Evolutionary conservation across 2,113 vertebrate genomes (phyloP).

Genomic region (Poecilia latipinna): DNA sequence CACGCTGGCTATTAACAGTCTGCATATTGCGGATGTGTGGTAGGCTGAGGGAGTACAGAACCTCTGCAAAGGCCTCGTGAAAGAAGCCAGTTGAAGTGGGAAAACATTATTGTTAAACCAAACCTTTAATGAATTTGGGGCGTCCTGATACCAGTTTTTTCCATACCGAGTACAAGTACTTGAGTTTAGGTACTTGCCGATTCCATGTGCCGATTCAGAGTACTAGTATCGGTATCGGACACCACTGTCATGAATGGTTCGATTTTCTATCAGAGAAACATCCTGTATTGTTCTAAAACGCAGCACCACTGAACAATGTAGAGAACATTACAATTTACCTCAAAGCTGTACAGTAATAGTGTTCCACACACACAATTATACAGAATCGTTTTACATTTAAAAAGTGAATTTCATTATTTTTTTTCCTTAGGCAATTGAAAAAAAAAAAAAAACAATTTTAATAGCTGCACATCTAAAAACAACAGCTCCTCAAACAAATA

Average conservation of each 20-base stretch:
- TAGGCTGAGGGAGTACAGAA: conserved; percentile 44
- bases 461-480: background rate
- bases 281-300: background rate
- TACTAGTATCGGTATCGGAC: no score
- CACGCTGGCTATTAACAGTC: conserved; percentile 4
- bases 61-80: conserved; percentile 51
- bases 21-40: background rate
- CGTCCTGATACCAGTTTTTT: no score
- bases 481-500: background rate
- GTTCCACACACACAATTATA: background rate
- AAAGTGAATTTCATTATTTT: background rate
- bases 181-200: no score
- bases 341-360: background rate
- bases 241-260: conserved; percentile 18
- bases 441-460: no score
- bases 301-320: conserved; percentile 11
- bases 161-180: no score
- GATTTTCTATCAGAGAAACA: conserved; percentile 10
- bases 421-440: background rate
- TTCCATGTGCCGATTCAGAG: no score
- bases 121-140: conserved; percentile 36
- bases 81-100: conserved; percentile 51
- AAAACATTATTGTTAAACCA: conserved; percentile 58
- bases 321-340: background rate
- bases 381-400: background rate